phyloP scores from a whole-genome alignment of 1,140 invertebrate genomes.

The Caenorhabditis elegans region DNA sequence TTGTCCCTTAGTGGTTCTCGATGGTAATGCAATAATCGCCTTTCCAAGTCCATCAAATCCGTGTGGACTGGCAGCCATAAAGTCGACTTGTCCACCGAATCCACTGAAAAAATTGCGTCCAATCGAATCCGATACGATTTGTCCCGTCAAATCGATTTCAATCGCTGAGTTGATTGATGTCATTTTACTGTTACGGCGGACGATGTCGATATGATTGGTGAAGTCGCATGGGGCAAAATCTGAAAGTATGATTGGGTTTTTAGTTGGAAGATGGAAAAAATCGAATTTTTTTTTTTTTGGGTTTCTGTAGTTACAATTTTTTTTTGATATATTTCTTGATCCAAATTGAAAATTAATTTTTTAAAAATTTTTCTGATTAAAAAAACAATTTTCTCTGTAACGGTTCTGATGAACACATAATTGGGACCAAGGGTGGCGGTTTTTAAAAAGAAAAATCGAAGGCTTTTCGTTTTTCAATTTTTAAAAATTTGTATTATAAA shows the following conservation, averaged over 20 bases:
- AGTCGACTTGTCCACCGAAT: conserved; percentile 89
- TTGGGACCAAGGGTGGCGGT: too few relatives aligned
- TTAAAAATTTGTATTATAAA: too few relatives aligned
- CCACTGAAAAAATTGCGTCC: conserved; percentile 86
- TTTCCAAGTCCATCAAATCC: conserved; percentile 84
- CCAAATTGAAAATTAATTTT: too few relatives aligned
- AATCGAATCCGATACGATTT: conserved; percentile 87
- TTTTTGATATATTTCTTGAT: too few relatives aligned
- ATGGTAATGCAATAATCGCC: conserved; percentile 88
- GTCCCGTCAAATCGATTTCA: conserved; percentile 91
- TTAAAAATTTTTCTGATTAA: too few relatives aligned
- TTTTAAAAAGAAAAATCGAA: too few relatives aligned
- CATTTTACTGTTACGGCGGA: conserved; percentile 83
- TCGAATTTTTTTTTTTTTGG: neutral
- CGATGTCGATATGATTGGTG: conserved; percentile 79
- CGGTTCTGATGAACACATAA: too few relatives aligned
- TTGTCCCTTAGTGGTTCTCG: conserved; percentile 80
- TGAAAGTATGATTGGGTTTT: too few relatives aligned
- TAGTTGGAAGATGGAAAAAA: too few relatives aligned
- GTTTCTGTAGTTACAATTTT: neutral
- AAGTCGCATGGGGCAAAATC: conserved; percentile 75
- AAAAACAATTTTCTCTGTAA: too few relatives aligned
- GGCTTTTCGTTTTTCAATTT: too few relatives aligned
- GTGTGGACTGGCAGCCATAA: conserved; percentile 87
- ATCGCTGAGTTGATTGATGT: conserved; percentile 95